These are phyloP conservation scores for Pseudopodoces humilis DNA, from an alignment of 2,113 vertebrate genomes.

Conservation along the genomic window DNA sequence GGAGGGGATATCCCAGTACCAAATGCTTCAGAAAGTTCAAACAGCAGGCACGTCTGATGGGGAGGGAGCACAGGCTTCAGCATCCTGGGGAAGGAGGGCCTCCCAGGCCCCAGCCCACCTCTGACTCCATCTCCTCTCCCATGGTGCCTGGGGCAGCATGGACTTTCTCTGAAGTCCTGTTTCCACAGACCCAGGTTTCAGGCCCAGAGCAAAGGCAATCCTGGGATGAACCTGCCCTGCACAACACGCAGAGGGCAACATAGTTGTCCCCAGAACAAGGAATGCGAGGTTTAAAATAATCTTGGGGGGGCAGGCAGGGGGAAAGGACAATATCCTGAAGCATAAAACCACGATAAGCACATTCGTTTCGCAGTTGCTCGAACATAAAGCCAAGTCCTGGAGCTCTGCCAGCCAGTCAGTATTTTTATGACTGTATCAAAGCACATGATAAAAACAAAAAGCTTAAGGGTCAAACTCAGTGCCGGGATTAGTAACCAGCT, in stretches of 20 bases:
- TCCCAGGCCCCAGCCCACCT: not conserved
- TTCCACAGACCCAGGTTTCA: not conserved
- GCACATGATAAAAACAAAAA: conserved; percentile 52
- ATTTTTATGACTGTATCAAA: conserved; percentile 53
- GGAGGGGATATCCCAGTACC: not conserved
- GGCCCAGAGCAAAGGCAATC: not conserved
- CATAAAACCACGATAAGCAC: not conserved
- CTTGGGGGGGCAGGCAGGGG: not conserved
- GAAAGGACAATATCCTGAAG: conserved; percentile 11
- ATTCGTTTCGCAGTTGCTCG: not conserved
- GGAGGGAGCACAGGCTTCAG: not conserved
- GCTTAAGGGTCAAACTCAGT: conserved; percentile 40
- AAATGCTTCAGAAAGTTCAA: conserved; percentile 1
- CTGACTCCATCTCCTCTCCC: not conserved
- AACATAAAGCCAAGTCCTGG: conserved; percentile 6
- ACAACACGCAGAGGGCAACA: not conserved
- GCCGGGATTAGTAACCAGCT: not conserved
- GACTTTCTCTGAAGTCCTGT: not conserved
- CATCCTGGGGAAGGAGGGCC: rapidly evolving
- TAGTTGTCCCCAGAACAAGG: not conserved
- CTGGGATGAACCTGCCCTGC: not conserved
- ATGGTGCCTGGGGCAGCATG: not conserved
- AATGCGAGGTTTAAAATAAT: not conserved
- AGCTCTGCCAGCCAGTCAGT: conserved; percentile 42
- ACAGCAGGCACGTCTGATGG: not conserved